Evolutionary conservation across 2,888 invertebrate species (phyloP).

Genomic region (Cryptocephalus primarius): DNA sequence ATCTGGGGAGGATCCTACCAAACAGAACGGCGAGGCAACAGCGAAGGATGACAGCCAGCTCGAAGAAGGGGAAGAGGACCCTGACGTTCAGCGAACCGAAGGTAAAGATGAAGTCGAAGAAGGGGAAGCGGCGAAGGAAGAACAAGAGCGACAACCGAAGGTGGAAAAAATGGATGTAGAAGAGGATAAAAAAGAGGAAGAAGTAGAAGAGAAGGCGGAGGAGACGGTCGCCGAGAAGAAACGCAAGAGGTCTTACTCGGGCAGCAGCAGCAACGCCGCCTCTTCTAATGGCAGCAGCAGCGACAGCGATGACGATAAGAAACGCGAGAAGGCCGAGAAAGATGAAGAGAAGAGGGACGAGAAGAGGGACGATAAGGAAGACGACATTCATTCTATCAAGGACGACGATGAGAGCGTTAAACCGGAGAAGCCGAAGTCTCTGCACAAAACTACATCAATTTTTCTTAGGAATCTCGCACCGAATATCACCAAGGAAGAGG

Average conservation of each 20-base stretch:
- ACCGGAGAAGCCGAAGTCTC: constrained; percentile 51
- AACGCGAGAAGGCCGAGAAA: constrained; percentile 32
- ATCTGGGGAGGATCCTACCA: constrained; percentile 1
- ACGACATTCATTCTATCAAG: constrained; percentile 28
- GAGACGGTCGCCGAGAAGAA: constrained; percentile 21
- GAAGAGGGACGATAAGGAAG: constrained; percentile 24
- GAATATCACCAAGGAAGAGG: constrained; percentile 90
- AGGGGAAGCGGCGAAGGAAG: not conserved
- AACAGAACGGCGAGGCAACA: constrained; percentile 2
- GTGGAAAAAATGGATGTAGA: constrained; percentile 8
- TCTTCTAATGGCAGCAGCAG: constrained; percentile 29
- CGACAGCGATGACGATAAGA: constrained; percentile 26
- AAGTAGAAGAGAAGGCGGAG: constrained; percentile 1
- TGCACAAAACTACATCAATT: constrained; percentile 95
- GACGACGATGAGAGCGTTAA: constrained; percentile 40
- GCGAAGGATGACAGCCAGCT: not conserved
- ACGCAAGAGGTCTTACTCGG: constrained; percentile 43
- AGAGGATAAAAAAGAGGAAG: constrained; percentile 3
- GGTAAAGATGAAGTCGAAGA: not conserved
- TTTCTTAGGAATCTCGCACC: constrained; percentile 94
- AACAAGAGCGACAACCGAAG: constrained; percentile 14
- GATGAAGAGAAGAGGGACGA: constrained; percentile 28
- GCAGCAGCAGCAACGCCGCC: constrained; percentile 39
- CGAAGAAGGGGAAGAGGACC: not conserved
- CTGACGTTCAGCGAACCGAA: not conserved